Base-by-base conservation (phyloP, 2,113 vertebrate genomes). In the Coturnix japonica region DNA sequence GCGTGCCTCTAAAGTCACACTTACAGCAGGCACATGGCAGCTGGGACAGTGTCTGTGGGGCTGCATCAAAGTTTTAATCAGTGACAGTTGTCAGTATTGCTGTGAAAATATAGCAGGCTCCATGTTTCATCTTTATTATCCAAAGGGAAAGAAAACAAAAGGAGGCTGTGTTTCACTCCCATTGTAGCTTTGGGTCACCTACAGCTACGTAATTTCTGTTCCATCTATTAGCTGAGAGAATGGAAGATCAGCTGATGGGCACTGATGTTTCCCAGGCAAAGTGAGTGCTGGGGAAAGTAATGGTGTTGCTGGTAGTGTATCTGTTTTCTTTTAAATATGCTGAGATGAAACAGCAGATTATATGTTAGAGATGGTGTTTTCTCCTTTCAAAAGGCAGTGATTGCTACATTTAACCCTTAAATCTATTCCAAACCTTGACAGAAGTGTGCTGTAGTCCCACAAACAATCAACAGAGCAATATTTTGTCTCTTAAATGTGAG, bases 271-370 rank as follows among this genome's bases (percentile, higher is more conserved):
- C 81, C 87, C 60, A 91, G 86, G 77, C 64, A 78, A 70, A 86
- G 37, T 15, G 37, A 90, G 22, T 43, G 35, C 5, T 71, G 9
- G 33, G 46, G 39, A 93, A 74, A 85, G 43, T 79, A 77, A 87
- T 89, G 35, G 5, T 90, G 46, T 60, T 87, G 85, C 67, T 81
- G 8, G 51, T 76, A 53, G 65, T 79, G 47, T 88, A 54, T 90
- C 79, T 96, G 87, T 94, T 96, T 95, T 94, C 81, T 95, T 51
- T 94, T 90, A 93, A 93, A 70, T 11, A 59, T 44, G 59, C 66
- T 49, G 70, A 95, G 79, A 93, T 81, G 74, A 94, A 94, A 90
- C 57, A 90, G 87, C 64, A n/a, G 83, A 92, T 56, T 91, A 77
- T 83, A 44, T 85, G 91, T 85, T 66, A 97, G 70, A 80, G 44